Evolutionary conservation across 2,888 invertebrate genomes (phyloP).

Genomic region (Drosophila koepferae): DNA sequence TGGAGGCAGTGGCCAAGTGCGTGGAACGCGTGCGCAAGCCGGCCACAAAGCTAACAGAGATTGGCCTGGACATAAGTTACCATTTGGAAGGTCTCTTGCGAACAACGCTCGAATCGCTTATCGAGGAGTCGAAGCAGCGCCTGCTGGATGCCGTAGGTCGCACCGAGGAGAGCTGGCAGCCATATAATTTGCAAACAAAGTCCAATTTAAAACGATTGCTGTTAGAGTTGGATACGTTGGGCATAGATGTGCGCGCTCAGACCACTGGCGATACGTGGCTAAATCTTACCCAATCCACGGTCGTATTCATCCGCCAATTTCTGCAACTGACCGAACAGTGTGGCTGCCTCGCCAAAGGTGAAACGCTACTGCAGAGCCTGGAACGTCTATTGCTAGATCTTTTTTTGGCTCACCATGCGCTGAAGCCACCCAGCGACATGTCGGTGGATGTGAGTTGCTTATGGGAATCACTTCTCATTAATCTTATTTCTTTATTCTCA

Average conservation of each 20-base stretch:
- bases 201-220: slow-evolving; percentile 83
- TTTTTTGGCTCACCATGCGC: slow-evolving; percentile 82
- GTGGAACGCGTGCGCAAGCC: slow-evolving; percentile 90
- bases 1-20: slow-evolving; percentile 94
- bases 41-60: slow-evolving; percentile 86
- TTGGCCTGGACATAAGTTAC: slow-evolving; percentile 96
- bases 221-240: slow-evolving; percentile 82
- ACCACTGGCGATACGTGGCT: slow-evolving; percentile 85
- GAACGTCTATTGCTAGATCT: slow-evolving; percentile 83
- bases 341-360: slow-evolving; percentile 83
- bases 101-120: slow-evolving; percentile 86
- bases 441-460: slow-evolving; percentile 82
- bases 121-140: slow-evolving; percentile 84
- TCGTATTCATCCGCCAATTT: slow-evolving; percentile 84
- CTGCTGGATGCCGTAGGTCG: slow-evolving; percentile 84
- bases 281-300: slow-evolving; percentile 84
- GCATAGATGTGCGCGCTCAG: slow-evolving; percentile 83
- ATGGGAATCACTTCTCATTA: neutral
- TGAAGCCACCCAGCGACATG: slow-evolving; percentile 82
- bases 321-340: slow-evolving; percentile 84
- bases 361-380: slow-evolving; percentile 79
- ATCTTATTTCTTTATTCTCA: neutral
- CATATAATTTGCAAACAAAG: slow-evolving; percentile 85
- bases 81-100: slow-evolving; percentile 94
- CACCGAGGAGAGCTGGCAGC: slow-evolving; percentile 85